Evolutionary conservation across 2,113 vertebrate species (phyloP).

Genomic region (Gopherus flavomarginatus): DNA sequence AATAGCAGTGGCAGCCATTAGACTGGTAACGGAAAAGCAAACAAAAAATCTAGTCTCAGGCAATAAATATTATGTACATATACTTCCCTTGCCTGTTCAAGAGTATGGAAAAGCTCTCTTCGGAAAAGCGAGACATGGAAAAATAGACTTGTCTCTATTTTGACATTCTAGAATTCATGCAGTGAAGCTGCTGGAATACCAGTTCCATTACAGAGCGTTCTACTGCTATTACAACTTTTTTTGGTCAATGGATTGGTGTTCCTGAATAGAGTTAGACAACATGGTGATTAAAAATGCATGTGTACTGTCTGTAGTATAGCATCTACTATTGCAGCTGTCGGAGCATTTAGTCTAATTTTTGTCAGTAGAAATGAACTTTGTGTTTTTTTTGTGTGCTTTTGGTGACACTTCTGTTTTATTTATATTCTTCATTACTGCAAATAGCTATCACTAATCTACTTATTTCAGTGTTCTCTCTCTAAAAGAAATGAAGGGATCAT

Average conservation of each 20-base stretch:
- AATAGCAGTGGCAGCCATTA: too few species aligned
- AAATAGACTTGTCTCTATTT: too few species aligned
- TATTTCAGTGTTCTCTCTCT: background rate
- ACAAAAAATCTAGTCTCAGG: too few species aligned
- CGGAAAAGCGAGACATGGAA: too few species aligned
- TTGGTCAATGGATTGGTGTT: background rate
- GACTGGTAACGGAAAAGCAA: too few species aligned
- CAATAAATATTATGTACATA: too few species aligned
- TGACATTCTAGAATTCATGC: too few species aligned
- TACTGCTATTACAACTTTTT: background rate
- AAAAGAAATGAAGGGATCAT: background rate
- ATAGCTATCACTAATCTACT: background rate
- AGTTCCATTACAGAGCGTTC: too few species aligned
- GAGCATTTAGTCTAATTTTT: background rate
- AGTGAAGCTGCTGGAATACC: too few species aligned
- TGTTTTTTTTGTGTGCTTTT: background rate
- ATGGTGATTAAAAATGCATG: background rate
- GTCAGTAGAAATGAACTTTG: background rate
- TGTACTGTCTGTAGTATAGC: background rate
- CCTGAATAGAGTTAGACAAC: background rate
- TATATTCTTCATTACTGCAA: background rate
- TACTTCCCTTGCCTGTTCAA: too few species aligned
- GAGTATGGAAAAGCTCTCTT: too few species aligned
- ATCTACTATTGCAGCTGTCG: background rate
- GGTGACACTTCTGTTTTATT: background rate